These are phyloP conservation scores for Syritta pipiens DNA, from an alignment of 2,888 invertebrate genomes.

Conservation along the genomic window DNA sequence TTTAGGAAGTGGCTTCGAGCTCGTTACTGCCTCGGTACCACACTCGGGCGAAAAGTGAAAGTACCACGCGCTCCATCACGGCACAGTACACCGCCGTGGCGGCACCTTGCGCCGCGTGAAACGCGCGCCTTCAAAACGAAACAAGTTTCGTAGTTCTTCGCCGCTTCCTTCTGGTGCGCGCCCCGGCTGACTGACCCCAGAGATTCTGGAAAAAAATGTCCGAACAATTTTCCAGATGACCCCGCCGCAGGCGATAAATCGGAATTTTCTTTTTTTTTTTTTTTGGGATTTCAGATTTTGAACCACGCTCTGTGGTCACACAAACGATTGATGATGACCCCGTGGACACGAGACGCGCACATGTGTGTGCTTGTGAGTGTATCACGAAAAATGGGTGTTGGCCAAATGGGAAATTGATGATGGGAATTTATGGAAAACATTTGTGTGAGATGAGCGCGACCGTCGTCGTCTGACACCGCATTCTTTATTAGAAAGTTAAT, in stretches of 20 bases:
- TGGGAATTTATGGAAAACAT: slow-evolving; percentile 53
- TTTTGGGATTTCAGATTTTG: slow-evolving; percentile 14
- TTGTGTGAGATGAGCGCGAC: slow-evolving; percentile 3
- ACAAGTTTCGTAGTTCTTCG: not conserved
- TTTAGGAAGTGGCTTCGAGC: slow-evolving; percentile 48
- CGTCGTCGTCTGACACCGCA: slow-evolving; percentile 4
- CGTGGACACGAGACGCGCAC: slow-evolving; percentile 11
- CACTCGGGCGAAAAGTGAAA: slow-evolving; percentile 56
- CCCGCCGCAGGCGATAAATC: slow-evolving; percentile 40
- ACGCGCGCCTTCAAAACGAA: slow-evolving; percentile 43
- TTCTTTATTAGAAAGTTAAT: slow-evolving; percentile 66
- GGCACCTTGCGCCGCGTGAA: slow-evolving; percentile 1
- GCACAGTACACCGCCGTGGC: not conserved
- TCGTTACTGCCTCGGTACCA: slow-evolving; percentile 33
- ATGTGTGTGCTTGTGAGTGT: not conserved
- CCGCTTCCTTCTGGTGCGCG: not conserved
- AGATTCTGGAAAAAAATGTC: slow-evolving; percentile 36
- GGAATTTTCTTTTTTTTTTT: too few relatives aligned
- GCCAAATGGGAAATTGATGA: slow-evolving; percentile 63
- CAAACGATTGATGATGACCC: slow-evolving; percentile 51
- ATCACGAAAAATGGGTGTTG: slow-evolving; percentile 54
- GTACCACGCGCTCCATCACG: slow-evolving; percentile 19
- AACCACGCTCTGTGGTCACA: not conserved
- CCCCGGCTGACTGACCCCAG: slow-evolving; percentile 36
- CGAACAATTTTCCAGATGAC: slow-evolving; percentile 48